Conservation (phyloP, 2,888 invertebrate genomes). For the Oxystoma pomonae region DNA sequence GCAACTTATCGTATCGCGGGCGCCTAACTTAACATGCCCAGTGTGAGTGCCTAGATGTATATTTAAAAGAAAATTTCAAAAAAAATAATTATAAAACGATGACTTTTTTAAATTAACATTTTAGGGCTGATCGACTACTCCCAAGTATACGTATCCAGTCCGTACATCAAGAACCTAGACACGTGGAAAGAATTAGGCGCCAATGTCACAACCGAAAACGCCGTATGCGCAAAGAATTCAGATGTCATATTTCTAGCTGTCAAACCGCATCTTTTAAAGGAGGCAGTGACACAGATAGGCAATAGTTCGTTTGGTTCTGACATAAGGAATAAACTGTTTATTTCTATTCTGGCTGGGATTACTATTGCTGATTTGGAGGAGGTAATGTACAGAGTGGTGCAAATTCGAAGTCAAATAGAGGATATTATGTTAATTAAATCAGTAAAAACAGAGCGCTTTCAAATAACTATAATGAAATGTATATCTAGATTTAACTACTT, state of each 20-base stretch:
- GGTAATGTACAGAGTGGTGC: too few relatives aligned
- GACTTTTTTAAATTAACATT: conserved; percentile 22
- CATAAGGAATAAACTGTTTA: conserved; percentile 57
- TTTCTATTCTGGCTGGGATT: conserved; percentile 82
- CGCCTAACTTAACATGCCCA: too few relatives aligned
- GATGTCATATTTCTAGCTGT: conserved; percentile 81
- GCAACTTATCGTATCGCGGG: too few relatives aligned
- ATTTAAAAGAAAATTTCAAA: too few relatives aligned
- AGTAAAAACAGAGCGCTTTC: too few relatives aligned
- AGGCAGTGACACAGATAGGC: conserved; percentile 49
- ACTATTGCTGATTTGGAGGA: conserved; percentile 58
- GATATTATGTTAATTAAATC: too few relatives aligned
- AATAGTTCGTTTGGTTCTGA: conserved; percentile 34
- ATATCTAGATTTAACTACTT: too few relatives aligned
- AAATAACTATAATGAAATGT: too few relatives aligned
- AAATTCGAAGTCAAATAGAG: too few relatives aligned
- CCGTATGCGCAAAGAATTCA: conserved; percentile 59
- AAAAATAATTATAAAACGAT: too few relatives aligned
- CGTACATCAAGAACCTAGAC: conserved; percentile 60
- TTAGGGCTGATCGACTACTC: conserved; percentile 60
- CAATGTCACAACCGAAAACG: conserved; percentile 60
- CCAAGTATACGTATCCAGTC: conserved; percentile 70
- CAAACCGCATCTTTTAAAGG: conserved; percentile 76
- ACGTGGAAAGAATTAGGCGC: conserved; percentile 63
- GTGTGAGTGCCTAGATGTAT: too few relatives aligned